phyloP scores from a whole-genome alignment of 2,797 vertebrate genomes.

The Holocentrus rufus region DNA sequence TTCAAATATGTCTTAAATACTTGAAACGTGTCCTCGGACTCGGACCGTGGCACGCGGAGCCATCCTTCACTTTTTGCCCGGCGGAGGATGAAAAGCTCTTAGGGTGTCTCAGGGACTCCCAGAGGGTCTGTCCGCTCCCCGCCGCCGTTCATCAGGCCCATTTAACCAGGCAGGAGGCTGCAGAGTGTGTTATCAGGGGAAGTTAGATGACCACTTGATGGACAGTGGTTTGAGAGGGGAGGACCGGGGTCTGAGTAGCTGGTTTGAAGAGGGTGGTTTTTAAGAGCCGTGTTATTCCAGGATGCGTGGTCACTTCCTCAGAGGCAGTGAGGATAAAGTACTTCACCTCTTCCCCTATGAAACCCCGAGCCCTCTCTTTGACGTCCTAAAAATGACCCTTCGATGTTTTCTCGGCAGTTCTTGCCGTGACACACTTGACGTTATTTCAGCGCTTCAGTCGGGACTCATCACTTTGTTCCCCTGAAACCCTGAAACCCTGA shows the following conservation, averaged over 20 bases:
- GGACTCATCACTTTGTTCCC: too few relatives aligned
- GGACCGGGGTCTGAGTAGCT: conserved; percentile 34
- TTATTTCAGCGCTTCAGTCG: too few relatives aligned
- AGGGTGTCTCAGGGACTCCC: neutral
- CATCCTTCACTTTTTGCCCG: neutral
- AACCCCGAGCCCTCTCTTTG: neutral
- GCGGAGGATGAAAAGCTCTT: conserved; percentile 15
- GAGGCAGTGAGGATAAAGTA: conserved; percentile 21
- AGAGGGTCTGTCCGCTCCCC: neutral
- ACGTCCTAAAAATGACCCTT: conserved; percentile 20
- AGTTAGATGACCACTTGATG: conserved; percentile 23
- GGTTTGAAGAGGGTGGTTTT: conserved; percentile 55
- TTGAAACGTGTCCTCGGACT: too few relatives aligned
- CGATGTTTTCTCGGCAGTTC: neutral
- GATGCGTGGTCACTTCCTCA: conserved; percentile 48
- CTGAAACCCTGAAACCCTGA: too few relatives aligned
- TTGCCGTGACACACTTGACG: neutral
- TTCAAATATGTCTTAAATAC: too few relatives aligned
- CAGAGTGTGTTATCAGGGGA: conserved; percentile 41
- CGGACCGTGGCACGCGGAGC: neutral
- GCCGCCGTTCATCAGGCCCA: conserved; percentile 20
- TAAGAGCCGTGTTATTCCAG: conserved; percentile 61
- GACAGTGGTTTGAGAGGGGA: conserved; percentile 55
- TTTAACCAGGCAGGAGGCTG: conserved; percentile 69
- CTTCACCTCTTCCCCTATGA: conserved; percentile 20